A percentile compares a stretch with the other conserved stretches of the same genome.
These are phyloP conservation scores for Cyclina sinensis DNA, from an alignment of 1,140 invertebrate genomes.

Conservation along the genomic window DNA sequence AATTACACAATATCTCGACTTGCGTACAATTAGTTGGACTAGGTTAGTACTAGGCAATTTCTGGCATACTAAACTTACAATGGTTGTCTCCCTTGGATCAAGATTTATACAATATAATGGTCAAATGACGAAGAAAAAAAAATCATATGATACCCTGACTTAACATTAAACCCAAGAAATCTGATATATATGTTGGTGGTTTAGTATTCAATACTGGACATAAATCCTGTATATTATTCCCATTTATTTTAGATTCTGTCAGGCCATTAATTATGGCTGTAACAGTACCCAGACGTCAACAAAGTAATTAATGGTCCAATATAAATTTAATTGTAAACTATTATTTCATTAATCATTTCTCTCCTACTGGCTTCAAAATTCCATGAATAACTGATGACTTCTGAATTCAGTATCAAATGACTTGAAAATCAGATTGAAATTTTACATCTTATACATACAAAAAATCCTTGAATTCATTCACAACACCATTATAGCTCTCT, in stretches of 20 bases:
- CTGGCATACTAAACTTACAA: neutral
- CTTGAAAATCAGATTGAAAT: neutral
- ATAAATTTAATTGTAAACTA: slow-evolving; percentile 30
- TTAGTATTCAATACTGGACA: slow-evolving; percentile 3
- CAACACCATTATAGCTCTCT: too few species aligned
- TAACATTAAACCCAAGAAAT: neutral
- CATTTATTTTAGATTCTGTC: neutral
- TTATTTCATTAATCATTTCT: slow-evolving; percentile 27
- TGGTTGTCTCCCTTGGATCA: neutral
- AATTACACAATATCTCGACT: too few species aligned
- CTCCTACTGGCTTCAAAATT: neutral
- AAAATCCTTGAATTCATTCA: neutral
- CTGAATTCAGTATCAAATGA: slow-evolving; percentile 1
- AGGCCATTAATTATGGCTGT: neutral
- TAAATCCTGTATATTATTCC: neutral
- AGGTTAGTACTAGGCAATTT: too few species aligned
- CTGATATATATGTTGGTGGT: neutral
- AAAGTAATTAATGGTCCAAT: slow-evolving; percentile 9
- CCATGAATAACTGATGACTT: slow-evolving; percentile 33
- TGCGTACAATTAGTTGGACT: too few species aligned
- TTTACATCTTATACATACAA: neutral
- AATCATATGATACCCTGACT: neutral
- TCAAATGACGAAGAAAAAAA: neutral
- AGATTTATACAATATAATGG: neutral
- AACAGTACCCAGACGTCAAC: neutral